Percentiles rank a stretch among this genome's conserved stretches.
phyloP scores from a whole-genome alignment of 2,797 vertebrate species.

The Tangara arthus region DNA sequence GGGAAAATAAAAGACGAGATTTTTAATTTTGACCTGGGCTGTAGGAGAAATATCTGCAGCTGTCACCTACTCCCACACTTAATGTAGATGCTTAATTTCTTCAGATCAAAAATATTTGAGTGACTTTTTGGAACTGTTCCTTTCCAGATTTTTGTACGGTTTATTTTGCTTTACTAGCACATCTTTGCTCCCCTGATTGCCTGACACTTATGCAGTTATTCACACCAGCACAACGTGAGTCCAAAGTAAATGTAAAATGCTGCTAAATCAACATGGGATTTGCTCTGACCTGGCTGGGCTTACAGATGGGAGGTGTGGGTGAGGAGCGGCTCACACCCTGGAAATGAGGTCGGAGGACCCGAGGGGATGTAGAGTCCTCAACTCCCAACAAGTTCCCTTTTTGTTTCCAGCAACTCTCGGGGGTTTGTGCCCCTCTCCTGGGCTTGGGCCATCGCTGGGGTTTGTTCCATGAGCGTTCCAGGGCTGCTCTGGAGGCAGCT shows the following conservation, averaged over 20 bases:
- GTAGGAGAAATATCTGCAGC: neutral
- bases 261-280: conserved; percentile 2
- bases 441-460: accelerated
- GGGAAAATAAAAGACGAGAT: neutral
- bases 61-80: neutral
- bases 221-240: neutral
- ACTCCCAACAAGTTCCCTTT: neutral
- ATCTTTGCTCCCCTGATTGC: neutral
- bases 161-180: conserved; percentile 26
- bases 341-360: neutral
- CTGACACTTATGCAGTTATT: neutral
- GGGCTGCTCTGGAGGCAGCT: neutral
- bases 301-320: neutral
- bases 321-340: neutral
- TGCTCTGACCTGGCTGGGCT: conserved; percentile 24
- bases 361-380: neutral
- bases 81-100: neutral
- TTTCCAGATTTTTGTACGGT: neutral
- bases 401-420: neutral
- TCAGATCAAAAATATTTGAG: neutral
- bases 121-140: neutral
- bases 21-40: neutral
- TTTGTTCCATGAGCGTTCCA: accelerated
- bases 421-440: neutral
- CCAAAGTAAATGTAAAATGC: conserved; percentile 50